Evolutionary conservation across 2,888 invertebrate species (phyloP), one percentile per base, ranked within the genome.

Genomic region (Rambutsinella grinnellia): DNA sequence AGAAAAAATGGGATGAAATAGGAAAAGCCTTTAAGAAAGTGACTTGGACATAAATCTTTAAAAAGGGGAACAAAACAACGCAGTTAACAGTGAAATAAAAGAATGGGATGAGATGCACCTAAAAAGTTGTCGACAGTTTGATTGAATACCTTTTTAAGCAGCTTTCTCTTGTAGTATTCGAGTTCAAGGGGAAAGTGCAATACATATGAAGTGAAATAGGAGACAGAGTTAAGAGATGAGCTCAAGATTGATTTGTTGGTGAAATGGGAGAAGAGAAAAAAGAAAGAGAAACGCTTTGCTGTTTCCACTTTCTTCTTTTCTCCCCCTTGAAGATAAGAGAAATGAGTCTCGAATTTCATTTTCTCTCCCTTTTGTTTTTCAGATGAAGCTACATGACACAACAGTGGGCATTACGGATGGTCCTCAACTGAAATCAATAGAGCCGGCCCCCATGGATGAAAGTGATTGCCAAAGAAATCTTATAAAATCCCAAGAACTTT

Each of bases 331-430:
- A 56, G 21, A 49, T 24, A 13, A 36, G 36, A 8, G 36, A 36
- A 54, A 44, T 36, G 36, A 26, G 53, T 61, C 66, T 62, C 24
- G 47, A 53, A 61, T 56, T 58, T 24, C 71, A 65, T 72, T 56
- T 66, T 68, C 53, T 69, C 58, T 44, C 51, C 28, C 49, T 23
- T 51, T 46, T 21, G 19, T 57, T 26, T 58, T 69, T 8, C 28
- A 67, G 74, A 74, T 74, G 74, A 74, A 74, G 56, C 67, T 74
- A 54, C 67, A 74, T 62, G 74, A 74, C 67, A 61, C 74, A 17
- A 49, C 49, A 17, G 61, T 67, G 49, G 67, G 74, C 23, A 54
- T 74, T 66, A 67, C 47, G 15, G 74, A 74, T 28, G 74, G 67
- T 61, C 74, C 74, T 54, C 67, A 53, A 24, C 24, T 74, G 67